Base-by-base conservation (phyloP, 64 coral and sea anemone species). In the Actinia tenebrosa region DNA sequence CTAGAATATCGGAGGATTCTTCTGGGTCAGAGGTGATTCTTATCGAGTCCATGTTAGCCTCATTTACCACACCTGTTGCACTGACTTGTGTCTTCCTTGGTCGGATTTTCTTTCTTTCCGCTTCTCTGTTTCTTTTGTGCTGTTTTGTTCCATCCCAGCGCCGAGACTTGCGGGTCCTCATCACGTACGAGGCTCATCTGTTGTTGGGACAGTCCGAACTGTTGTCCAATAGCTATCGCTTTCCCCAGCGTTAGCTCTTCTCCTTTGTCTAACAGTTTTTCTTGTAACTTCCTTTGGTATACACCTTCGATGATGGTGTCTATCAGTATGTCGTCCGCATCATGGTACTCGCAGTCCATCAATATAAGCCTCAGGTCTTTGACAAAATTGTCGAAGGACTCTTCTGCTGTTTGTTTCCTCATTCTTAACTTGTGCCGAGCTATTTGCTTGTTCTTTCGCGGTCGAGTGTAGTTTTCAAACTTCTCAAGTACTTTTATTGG, bases 291-390 rank as follows among this genome's bases (percentile, higher is more conserved):
- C 53, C 59, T 84, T 13, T 58, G 42, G 25, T 91, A 86, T 56
- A 92, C 91, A 77, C 86, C 91, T 63, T 92, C 91, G 42, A 91
- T 91, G 59, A 86, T 61, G 43, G 84, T 86, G 78, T 91, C 89
- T 86, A 86, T 86, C 56, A 92, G 86, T 45, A 92, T 84, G 84
- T 91, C 89, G 64, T 91, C 89, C 7, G 30, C 83, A 56, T 91
- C 89, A 14, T 71, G 13, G 84, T 91, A 91, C 55, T 86, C 89
- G 80, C 84, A 86, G 55, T 91, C 89, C 55, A 69, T 86, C 78
- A 91, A 77, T 62, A 90, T 85, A 82, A 90, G 89, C 77, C 82
- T 16, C 16, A 90, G 82, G 75, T 90, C 82, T 43, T 90, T 84
- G 16, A 85, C 89, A 77, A 90, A 90, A 77, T 85, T 85, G 26